phyloP scores from a whole-genome alignment of 2,113 vertebrate genomes.

The Catagonus wagneri region DNA sequence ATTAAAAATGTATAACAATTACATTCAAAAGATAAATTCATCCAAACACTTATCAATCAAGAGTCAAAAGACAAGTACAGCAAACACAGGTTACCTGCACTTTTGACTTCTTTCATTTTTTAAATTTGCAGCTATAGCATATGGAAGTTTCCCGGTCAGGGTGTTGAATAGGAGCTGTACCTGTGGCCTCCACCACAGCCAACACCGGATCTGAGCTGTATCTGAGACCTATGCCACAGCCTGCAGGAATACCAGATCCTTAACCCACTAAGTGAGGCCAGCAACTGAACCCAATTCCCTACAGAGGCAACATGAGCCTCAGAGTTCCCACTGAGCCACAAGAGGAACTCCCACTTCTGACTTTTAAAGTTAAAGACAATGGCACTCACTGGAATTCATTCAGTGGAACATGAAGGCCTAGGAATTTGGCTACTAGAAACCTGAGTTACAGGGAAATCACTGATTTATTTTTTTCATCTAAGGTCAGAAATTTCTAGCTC shows the following conservation, averaged over 20 bases:
- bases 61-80: background rate
- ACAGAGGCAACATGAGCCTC: too few relatives aligned
- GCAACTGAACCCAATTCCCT: too few relatives aligned
- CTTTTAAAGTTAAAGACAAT: background rate
- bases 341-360: background rate
- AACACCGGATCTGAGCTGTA: too few relatives aligned
- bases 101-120: background rate
- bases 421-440: background rate
- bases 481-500: background rate
- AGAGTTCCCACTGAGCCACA: too few relatives aligned
- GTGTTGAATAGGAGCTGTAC: too few relatives aligned
- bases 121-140: too few relatives aligned
- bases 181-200: too few relatives aligned
- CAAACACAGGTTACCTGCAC: background rate
- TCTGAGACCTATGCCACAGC: too few relatives aligned
- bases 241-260: too few relatives aligned
- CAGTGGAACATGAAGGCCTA: background rate
- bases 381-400: background rate
- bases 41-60: background rate
- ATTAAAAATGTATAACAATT: background rate
- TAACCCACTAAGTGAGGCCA: too few relatives aligned
- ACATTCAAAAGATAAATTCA: background rate
- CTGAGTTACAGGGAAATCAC: background rate
- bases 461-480: slow-evolving; percentile 7
- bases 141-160: too few relatives aligned